Evolutionary conservation across 2,113 vertebrate genomes (phyloP).

Genomic region (Serinus canaria): DNA sequence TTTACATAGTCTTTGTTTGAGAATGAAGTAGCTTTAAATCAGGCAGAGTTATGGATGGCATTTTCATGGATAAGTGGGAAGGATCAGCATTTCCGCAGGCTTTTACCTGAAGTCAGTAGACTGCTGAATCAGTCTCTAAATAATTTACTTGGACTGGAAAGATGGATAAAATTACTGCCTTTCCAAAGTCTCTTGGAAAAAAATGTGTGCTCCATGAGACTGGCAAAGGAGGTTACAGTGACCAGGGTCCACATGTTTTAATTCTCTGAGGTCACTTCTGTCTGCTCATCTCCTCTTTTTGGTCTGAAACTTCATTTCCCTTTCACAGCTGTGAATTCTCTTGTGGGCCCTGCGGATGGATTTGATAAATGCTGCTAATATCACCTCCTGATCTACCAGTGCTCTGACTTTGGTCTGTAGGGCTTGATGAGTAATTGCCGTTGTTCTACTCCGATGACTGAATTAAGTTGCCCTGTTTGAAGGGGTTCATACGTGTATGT

Average conservation of each 20-base stretch:
- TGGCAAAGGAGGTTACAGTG: neutral
- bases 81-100: neutral
- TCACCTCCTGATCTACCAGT: constrained; percentile 86
- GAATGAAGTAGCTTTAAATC: neutral
- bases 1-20: neutral
- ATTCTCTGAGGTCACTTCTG: constrained; percentile 46
- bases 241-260: neutral
- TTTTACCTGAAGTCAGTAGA: neutral
- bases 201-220: neutral
- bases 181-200: neutral
- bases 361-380: constrained; percentile 90
- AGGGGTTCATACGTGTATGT: constrained; percentile 46
- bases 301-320: constrained; percentile 79
- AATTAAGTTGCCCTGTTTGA: constrained; percentile 71
- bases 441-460: constrained; percentile 82
- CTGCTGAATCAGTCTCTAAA: neutral
- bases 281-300: constrained; percentile 13
- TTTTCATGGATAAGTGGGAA: neutral
- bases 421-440: constrained; percentile 81
- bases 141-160: constrained; percentile 5
- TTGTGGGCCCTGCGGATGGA: constrained; percentile 78
- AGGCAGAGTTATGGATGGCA: neutral
- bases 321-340: constrained; percentile 85
- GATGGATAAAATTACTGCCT: neutral
- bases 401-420: constrained; percentile 79